Conservation (phyloP, 2,797 vertebrate species). For the Syncerus caffer region DNA sequence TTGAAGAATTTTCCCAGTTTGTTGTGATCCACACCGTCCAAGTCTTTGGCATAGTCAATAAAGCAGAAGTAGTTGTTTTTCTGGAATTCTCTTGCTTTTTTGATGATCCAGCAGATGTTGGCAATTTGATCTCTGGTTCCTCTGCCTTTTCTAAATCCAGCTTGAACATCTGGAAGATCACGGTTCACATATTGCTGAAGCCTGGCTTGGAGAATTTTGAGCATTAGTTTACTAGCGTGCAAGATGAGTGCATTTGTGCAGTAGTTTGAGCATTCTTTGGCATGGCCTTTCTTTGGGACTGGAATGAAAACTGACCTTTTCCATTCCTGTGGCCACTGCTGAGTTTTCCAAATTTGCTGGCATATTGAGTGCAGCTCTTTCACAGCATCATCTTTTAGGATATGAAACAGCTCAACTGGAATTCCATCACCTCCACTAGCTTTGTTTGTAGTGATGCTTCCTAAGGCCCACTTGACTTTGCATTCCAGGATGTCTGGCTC, state of each 20-base stretch:
- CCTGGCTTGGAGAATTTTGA: background rate
- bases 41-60: background rate
- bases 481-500: background rate
- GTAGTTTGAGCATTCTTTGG: background rate
- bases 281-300: background rate
- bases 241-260: background rate
- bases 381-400: background rate
- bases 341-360: background rate
- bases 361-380: background rate
- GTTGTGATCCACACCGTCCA: background rate
- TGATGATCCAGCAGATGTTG: rapidly evolving
- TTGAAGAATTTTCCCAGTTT: background rate
- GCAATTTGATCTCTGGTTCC: background rate
- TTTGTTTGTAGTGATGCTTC: background rate
- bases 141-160: background rate
- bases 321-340: background rate
- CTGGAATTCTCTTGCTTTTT: background rate
- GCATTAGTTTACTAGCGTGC: background rate
- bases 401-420: background rate
- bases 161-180: background rate
- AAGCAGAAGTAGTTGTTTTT: background rate
- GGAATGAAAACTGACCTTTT: background rate
- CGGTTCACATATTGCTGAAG: rapidly evolving
- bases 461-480: background rate
- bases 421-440: background rate